Base-by-base conservation (phyloP, 2,113 vertebrate genomes). In the Peromyscus californicus region DNA sequence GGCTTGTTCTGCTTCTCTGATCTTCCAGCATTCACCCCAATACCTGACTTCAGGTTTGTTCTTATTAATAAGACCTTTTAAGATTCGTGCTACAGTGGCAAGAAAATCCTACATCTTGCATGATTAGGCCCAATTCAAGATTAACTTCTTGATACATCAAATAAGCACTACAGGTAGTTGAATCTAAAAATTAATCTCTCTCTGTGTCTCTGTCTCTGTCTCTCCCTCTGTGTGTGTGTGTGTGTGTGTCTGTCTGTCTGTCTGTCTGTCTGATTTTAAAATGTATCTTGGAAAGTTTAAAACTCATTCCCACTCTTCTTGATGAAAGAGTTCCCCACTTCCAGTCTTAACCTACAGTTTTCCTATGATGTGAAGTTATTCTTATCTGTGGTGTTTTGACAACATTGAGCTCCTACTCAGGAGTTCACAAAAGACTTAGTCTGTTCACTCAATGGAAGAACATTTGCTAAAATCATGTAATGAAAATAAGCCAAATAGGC, bases 381-480 rank as follows among this genome's bases (percentile, higher is more conserved):
- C 84, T 76, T 96, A 87, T 91, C 42, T 86, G 85, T 89, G n/a
- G 22, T 82, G 63, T 97, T 97, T 51, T 92, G 94, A 90, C 29
- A 57, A 63, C n/a, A 95, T 96, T 91, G 3, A 78, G 17, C 59
- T 69, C 48, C 39, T 94, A 17, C 57, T 67, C 31, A 8, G 1
- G 92, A 70, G 95, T 92, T 69, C 90, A 91, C 19, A 92, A 96
- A 97, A 97, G 7, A 91, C 1, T 67, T 5, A 92, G 0, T 67
- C 6, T 95, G 15, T 85, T 97, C 84, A 91, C 39, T 13, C 13
- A 97, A 67, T 72, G 92, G 31, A 97, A 96, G 93, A 96, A 26
- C 29, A 95, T 12, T 57, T 92, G 91, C 51, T 97, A 97, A 90
- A 74, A 93, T 96, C 87, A 82, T 61, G 42, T 96, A 83, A 85